A percentile compares a stretch with the other conserved stretches of the same genome.
Evolutionary conservation across 1,140 invertebrate genomes (phyloP).

Genomic region (Oedothorax gibbosus): DNA sequence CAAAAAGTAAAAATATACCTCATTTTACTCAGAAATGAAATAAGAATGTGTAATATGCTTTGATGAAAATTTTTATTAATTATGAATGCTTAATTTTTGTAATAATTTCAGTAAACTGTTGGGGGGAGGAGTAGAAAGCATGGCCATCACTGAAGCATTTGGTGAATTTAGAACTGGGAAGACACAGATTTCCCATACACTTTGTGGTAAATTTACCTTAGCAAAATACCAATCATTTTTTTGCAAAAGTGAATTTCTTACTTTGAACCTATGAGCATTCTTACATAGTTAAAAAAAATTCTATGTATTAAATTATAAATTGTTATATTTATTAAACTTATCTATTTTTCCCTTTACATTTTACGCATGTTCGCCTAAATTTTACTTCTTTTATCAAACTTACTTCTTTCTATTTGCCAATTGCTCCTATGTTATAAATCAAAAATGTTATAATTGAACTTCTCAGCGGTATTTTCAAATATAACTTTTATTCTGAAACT

Average conservation of each 20-base stretch:
- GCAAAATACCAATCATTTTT: not conserved
- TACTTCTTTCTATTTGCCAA: no score
- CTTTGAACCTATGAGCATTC: not conserved
- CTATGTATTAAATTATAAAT: no score
- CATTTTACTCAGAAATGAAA: not conserved
- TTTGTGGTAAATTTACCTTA: slow-evolving; percentile 60
- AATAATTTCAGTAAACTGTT: slow-evolving; percentile 71
- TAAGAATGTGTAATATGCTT: not conserved
- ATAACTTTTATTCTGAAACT: not conserved
- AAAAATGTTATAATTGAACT: no score
- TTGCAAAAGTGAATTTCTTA: not conserved
- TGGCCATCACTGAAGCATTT: slow-evolving; percentile 73
- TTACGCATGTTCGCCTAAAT: no score
- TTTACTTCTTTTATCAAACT: no score
- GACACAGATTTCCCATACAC: slow-evolving; percentile 64
- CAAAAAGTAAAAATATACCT: not conserved
- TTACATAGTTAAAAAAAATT: not conserved
- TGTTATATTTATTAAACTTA: no score
- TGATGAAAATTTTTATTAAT: not conserved
- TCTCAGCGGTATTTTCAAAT: not conserved
- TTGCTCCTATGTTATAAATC: no score
- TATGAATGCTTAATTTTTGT: not conserved
- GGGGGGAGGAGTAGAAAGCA: slow-evolving; percentile 72
- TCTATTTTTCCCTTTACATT: no score
- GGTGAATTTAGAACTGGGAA: slow-evolving; percentile 75